Conservation (phyloP, 92 coral and sea anemone genomes). For the Porites rus region DNA sequence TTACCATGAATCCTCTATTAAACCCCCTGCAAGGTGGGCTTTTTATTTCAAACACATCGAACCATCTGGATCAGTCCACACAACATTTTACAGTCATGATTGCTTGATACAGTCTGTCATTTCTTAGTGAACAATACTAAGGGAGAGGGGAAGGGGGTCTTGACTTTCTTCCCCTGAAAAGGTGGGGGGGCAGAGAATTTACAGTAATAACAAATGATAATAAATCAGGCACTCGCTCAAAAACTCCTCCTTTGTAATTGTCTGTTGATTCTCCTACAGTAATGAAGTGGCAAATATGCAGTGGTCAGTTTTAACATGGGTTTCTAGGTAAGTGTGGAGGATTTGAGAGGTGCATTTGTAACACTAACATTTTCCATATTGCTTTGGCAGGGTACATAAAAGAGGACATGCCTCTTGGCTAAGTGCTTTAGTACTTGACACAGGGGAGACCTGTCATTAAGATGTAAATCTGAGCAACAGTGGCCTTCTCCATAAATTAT, state of each 20-base stretch:
- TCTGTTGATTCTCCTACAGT: no score
- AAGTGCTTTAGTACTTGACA: conserved; percentile 1
- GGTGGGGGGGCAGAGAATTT: no score
- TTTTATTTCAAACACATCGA: background rate
- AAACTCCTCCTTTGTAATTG: no score
- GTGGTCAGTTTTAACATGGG: conserved; percentile 2
- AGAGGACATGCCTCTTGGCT: conserved; percentile 14
- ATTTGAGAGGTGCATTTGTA: no score
- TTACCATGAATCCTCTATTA: background rate
- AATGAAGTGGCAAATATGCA: background rate
- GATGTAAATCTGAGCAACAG: conserved; percentile 6
- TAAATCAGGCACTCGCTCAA: no score
- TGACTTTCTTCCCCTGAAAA: no score
- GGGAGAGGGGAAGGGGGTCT: background rate
- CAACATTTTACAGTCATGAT: background rate
- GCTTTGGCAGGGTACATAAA: background rate
- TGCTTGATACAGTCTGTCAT: no score
- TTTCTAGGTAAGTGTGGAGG: background rate
- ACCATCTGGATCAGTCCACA: background rate
- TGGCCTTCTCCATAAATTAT: conserved; percentile 7
- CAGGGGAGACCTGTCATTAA: conserved; percentile 6
- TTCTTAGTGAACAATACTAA: no score
- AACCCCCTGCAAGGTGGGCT: background rate
- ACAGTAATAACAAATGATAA: no score
- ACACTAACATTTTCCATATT: no score